Evolutionary conservation across 2,888 invertebrate species (phyloP).

Genomic region (Palloptera scutellata): DNA sequence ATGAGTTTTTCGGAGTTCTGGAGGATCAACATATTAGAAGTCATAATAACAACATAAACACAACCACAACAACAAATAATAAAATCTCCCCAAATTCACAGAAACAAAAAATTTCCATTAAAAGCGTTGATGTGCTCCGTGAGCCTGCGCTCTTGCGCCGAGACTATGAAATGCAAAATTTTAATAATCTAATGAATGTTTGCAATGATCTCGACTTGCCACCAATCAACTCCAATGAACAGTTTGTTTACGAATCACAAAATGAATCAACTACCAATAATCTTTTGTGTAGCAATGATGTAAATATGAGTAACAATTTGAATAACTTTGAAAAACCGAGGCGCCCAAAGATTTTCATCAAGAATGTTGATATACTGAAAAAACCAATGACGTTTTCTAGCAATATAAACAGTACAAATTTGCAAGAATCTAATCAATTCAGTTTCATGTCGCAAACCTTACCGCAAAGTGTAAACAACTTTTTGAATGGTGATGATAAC

Average conservation of each 20-base stretch:
- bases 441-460: constrained; percentile 37
- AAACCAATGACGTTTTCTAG: constrained; percentile 56
- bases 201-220: constrained; percentile 30
- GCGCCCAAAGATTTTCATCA: constrained; percentile 62
- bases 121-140: constrained; percentile 60
- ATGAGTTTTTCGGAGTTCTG: constrained; percentile 11
- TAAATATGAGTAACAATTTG: constrained; percentile 15
- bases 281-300: not conserved
- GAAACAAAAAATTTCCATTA: constrained; percentile 61
- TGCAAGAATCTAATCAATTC: constrained; percentile 29
- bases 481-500: constrained; percentile 25
- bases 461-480: constrained; percentile 25
- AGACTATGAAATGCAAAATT: constrained; percentile 48
- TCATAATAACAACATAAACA: constrained; percentile 3
- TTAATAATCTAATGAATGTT: constrained; percentile 25
- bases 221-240: not conserved
- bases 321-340: constrained; percentile 48
- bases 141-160: constrained; percentile 56
- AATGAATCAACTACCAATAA: no score
- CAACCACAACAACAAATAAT: not conserved
- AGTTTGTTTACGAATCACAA: no score
- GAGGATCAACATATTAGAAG: constrained; percentile 7
- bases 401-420: constrained; percentile 38
- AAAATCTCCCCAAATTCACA: constrained; percentile 31
- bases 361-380: constrained; percentile 62